Percentiles rank a stretch among this genome's conserved stretches.
Evolutionary conservation across 2,797 vertebrate genomes (phyloP).

Genomic region (Pachyuromys duprasi): DNA sequence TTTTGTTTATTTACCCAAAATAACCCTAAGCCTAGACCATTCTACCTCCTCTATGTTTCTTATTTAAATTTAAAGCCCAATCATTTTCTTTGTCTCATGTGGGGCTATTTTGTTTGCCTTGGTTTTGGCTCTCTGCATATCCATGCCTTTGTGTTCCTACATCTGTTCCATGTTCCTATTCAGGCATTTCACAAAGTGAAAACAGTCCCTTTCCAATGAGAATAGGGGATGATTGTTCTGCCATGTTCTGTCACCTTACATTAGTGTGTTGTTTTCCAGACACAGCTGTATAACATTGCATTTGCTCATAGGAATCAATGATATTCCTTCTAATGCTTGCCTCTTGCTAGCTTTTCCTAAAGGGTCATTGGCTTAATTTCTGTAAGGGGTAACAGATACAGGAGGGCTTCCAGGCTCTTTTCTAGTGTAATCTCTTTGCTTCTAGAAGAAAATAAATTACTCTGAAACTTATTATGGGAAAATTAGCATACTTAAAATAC

Average conservation of each 20-base stretch:
- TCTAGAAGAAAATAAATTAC: not conserved
- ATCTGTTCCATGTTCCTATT: not conserved
- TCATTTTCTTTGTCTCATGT: not conserved
- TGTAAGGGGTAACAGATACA: not conserved
- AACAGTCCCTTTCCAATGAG: not conserved
- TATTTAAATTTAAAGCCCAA: not conserved
- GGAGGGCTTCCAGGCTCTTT: not conserved
- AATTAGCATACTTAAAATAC: not conserved
- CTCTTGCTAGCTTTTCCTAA: not conserved
- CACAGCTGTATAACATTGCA: not conserved
- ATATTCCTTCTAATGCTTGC: not conserved
- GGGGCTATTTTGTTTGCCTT: not conserved
- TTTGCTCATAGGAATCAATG: not conserved
- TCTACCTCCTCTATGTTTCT: not conserved
- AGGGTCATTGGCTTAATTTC: not conserved
- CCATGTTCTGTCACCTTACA: not conserved
- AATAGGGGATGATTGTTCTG: not conserved
- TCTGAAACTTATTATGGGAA: not conserved
- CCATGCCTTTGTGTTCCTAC: not conserved
- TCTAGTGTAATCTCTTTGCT: not conserved
- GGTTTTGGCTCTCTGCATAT: not conserved
- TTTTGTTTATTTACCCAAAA: not conserved
- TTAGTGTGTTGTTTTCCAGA: not conserved
- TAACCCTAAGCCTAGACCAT: fast-evolving
- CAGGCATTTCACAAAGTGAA: not conserved